A percentile compares a stretch with the other conserved stretches of the same genome.
phyloP scores from a whole-genome alignment of 2,888 invertebrate genomes.

The Barypeithes pellucidus region DNA sequence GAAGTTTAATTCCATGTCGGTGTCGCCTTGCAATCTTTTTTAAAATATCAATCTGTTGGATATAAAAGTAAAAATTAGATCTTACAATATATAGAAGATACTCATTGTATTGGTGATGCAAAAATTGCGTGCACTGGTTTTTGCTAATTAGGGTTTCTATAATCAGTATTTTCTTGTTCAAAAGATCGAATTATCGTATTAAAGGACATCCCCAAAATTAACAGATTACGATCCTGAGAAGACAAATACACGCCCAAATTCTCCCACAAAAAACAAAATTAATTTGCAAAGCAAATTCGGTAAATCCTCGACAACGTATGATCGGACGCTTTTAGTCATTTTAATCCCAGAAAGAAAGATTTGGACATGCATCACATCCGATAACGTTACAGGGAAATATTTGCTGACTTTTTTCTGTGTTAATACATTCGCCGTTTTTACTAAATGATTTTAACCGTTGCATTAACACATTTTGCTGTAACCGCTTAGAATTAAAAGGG shows the following conservation, averaged over 20 bases:
- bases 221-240: slow-evolving; percentile 38
- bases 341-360: slow-evolving; percentile 42
- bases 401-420: not conserved
- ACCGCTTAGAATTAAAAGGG: no score
- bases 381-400: slow-evolving; percentile 25
- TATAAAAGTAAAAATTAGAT: no score
- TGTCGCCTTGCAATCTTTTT: no score
- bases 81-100: no score
- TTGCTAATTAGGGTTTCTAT: not conserved
- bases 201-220: slow-evolving; percentile 16
- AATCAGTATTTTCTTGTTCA: not conserved
- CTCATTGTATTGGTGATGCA: no score
- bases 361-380: slow-evolving; percentile 33
- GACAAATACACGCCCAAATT: slow-evolving; percentile 29
- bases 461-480: no score
- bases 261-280: slow-evolving; percentile 38
- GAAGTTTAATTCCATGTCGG: no score
- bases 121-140: no score
- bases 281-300: slow-evolving; percentile 41
- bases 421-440: not conserved
- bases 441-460: not conserved
- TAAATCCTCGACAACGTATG: slow-evolving; percentile 42
- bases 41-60: no score
- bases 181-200: not conserved
- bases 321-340: slow-evolving; percentile 28